Evolutionary conservation across 2,797 vertebrate species (phyloP).

Genomic region (Anguilla anguilla): DNA sequence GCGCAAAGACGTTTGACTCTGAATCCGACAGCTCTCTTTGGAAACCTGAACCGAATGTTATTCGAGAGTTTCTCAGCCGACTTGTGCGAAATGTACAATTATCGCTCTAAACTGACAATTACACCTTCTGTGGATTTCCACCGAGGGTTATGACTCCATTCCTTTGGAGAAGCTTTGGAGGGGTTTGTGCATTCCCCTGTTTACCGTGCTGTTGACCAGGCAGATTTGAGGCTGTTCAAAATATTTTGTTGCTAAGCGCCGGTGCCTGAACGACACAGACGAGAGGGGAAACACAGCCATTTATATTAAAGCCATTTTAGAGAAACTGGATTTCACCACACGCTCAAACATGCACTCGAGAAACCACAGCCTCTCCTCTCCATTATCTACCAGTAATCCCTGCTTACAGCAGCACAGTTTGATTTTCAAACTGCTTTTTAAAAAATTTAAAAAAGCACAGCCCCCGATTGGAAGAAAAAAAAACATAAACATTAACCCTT

Average conservation of each 20-base stretch:
- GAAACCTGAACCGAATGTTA: neutral
- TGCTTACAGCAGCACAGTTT: constrained; percentile 20
- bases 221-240: neutral
- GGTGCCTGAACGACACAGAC: neutral
- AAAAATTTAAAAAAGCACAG: neutral
- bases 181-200: neutral
- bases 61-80: neutral
- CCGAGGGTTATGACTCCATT: neutral
- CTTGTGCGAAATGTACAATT: constrained; percentile 4
- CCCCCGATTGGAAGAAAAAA: neutral
- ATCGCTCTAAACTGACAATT: constrained; percentile 3
- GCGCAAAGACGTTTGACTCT: neutral
- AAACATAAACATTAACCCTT: neutral
- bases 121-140: neutral
- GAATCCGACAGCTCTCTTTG: neutral
- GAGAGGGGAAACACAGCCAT: neutral
- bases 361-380: constrained; percentile 2
- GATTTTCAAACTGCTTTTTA: neutral
- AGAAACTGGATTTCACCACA: constrained; percentile 12
- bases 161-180: neutral
- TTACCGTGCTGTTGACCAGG: neutral
- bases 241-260: neutral
- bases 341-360: neutral
- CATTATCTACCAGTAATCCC: neutral
- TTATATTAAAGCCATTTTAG: neutral